Conservation (phyloP, 1,140 invertebrate species). For the Trichonephila inaurata region DNA sequence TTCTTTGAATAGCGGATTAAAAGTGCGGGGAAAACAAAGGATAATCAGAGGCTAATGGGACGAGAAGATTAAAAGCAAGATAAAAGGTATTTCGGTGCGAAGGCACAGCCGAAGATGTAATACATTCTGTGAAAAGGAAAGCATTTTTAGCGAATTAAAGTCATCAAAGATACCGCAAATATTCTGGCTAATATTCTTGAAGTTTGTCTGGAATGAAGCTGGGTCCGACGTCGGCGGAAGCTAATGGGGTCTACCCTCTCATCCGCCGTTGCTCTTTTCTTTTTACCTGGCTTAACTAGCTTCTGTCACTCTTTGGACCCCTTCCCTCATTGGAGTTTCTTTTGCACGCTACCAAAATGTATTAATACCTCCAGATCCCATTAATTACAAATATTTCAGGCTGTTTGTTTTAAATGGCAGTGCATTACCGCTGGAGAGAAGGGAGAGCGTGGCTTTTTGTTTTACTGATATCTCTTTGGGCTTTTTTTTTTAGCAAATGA, state of each 20-base stretch:
- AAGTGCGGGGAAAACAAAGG: slow-evolving; percentile 51
- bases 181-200: slow-evolving; percentile 30
- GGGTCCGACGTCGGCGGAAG: not conserved
- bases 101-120: slow-evolving; percentile 39
- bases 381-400: slow-evolving; percentile 38
- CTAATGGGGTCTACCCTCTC: not conserved
- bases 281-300: slow-evolving; percentile 44
- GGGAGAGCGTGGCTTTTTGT: not conserved
- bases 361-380: slow-evolving; percentile 29
- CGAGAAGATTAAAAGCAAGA: slow-evolving; percentile 43
- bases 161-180: slow-evolving; percentile 59
- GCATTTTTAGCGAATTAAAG: slow-evolving; percentile 62
- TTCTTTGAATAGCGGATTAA: slow-evolving; percentile 60
- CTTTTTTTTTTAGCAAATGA: not conserved
- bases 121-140: slow-evolving; percentile 37
- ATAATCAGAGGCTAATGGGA: slow-evolving; percentile 35
- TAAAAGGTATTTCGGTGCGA: slow-evolving; percentile 43
- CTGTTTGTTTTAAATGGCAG: slow-evolving; percentile 38
- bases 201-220: not conserved
- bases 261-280: not conserved
- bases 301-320: slow-evolving; percentile 12
- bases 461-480: slow-evolving; percentile 5
- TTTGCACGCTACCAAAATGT: slow-evolving; percentile 1
- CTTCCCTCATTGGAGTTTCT: not conserved
- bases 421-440: not conserved